phyloP scores from a whole-genome alignment of 1,140 invertebrate species.

The Stegodyphus dumicola region DNA sequence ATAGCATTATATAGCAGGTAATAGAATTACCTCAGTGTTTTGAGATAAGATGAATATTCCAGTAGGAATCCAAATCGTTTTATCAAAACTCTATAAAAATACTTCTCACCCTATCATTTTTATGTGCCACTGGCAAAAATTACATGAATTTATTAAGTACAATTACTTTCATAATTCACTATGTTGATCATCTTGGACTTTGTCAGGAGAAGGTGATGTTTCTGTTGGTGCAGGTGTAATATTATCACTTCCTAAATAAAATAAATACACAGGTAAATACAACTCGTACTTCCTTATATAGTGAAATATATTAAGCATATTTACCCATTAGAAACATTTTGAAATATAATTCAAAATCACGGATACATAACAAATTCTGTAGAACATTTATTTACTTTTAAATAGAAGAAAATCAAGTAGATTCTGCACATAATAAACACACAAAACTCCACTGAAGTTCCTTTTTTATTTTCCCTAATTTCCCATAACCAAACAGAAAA shows the following conservation, averaged over 20 bases:
- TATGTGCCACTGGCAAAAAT: slow-evolving; percentile 36
- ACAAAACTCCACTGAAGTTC: too few relatives aligned
- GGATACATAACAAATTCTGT: neutral
- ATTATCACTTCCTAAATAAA: slow-evolving; percentile 8
- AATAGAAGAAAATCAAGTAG: neutral
- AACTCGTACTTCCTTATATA: neutral
- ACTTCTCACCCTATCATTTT: slow-evolving; percentile 40
- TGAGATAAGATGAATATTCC: neutral
- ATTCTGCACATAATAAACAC: too few relatives aligned
- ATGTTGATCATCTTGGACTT: slow-evolving; percentile 37
- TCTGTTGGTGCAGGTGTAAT: slow-evolving; percentile 5
- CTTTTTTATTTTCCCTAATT: too few relatives aligned
- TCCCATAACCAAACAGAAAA: too few relatives aligned
- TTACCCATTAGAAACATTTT: neutral
- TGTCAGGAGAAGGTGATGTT: slow-evolving; percentile 21
- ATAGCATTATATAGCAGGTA: neutral
- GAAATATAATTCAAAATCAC: too few relatives aligned
- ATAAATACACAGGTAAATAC: neutral
- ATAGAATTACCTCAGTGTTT: neutral
- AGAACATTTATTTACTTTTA: neutral
- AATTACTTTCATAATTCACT: slow-evolving; percentile 54
- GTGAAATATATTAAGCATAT: neutral
- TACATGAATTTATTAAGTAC: slow-evolving; percentile 19
- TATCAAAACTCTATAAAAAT: slow-evolving; percentile 42
- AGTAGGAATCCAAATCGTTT: neutral